Conservation (phyloP, 2,888 invertebrate species). For the Chloroclystis v-ata region DNA sequence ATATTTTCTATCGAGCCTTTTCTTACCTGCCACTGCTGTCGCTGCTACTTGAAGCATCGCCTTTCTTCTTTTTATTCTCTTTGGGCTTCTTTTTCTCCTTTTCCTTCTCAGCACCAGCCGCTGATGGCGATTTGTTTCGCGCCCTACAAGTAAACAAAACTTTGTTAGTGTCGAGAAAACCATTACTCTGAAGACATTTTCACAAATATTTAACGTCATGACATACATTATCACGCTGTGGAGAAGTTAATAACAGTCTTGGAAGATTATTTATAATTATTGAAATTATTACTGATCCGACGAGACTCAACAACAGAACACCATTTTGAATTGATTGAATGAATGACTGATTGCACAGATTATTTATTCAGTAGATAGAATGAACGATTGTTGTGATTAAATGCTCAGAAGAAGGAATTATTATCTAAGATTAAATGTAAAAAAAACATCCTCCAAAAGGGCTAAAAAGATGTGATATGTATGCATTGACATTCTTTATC, state of each 20-base stretch:
- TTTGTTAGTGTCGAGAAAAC: not conserved
- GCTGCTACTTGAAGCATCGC: conserved; percentile 87
- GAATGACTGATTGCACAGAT: conserved; percentile 15
- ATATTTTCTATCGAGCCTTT: not conserved
- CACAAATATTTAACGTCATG: not conserved
- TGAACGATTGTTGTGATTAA: not conserved
- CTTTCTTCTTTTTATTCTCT: conserved; percentile 80
- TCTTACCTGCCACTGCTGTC: conserved; percentile 84
- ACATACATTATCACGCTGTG: conserved; percentile 20
- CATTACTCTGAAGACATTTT: not conserved
- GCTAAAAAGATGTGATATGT: too few species aligned
- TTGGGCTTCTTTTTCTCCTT: conserved; percentile 83
- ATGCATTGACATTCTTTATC: too few species aligned
- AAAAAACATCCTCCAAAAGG: not conserved
- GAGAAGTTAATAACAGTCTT: too few species aligned
- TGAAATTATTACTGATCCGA: too few species aligned
- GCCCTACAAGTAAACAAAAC: conserved; percentile 77
- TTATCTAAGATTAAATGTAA: too few species aligned
- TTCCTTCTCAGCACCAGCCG: conserved; percentile 76
- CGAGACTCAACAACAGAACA: not conserved
- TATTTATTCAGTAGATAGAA: too few species aligned
- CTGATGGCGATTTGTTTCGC: conserved; percentile 84
- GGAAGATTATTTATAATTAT: too few species aligned
- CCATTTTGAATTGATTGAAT: conserved; percentile 14
- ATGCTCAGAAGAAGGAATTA: too few species aligned